These are phyloP conservation scores for Pseudococcus longispinus DNA, from an alignment of 2,888 invertebrate genomes.

Conservation along the genomic window DNA sequence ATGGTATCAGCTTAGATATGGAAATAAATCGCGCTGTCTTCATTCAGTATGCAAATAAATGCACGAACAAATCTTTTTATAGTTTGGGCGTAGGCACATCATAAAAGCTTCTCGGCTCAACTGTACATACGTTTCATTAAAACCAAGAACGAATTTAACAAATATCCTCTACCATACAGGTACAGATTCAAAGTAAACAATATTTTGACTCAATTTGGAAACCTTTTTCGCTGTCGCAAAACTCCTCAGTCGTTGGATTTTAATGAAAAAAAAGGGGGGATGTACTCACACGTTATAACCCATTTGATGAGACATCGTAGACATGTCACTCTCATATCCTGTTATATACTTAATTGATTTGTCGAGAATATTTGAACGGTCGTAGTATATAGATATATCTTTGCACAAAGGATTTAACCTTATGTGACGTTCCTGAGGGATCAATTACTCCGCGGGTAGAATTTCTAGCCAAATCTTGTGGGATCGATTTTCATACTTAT, in stretches of 20 bases:
- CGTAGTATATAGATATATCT: no score
- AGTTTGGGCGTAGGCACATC: not conserved
- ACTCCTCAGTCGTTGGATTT: not conserved
- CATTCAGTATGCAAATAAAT: constrained; percentile 13
- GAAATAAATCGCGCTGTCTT: not conserved
- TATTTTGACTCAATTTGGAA: no score
- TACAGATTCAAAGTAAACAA: no score
- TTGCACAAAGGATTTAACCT: not conserved
- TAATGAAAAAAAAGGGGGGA: not conserved
- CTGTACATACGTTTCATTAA: not conserved
- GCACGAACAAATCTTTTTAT: not conserved
- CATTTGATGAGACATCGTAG: not conserved
- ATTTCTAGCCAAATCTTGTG: not conserved
- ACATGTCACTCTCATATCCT: not conserved
- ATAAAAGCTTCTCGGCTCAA: not conserved
- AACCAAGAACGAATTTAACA: not conserved
- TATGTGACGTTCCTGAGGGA: constrained; percentile 7
- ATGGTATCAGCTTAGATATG: not conserved
- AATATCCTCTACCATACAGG: not conserved
- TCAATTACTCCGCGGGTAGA: constrained; percentile 10
- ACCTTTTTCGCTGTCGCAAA: no score
- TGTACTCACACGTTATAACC: not conserved
- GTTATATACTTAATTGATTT: not conserved
- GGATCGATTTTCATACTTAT: not conserved
- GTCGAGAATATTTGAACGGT: not conserved